Evolutionary conservation across 64 coral and sea anemone genomes (phyloP), one percentile per base, ranked within the genome.

Genomic region (Astreopora myriophthalma): DNA sequence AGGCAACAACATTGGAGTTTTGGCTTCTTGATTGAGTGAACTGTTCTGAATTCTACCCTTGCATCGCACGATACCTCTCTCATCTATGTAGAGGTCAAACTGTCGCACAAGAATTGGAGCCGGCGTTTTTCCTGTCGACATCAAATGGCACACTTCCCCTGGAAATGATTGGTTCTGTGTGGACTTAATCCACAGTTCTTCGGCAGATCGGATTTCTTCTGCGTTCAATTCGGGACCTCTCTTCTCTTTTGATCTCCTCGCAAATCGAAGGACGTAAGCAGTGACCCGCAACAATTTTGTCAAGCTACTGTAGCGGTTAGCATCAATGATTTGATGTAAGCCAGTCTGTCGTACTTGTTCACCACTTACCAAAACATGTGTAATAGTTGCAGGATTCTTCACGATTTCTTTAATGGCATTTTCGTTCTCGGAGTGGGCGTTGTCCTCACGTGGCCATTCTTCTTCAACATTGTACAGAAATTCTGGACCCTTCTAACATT

Each of bases 261-360:
- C 34, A 22, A 68, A 85, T 85, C 81, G 55, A 10, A 85, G 16
- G 17, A 37, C 34, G 36, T 67, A 68, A 68, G 51, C 51, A 8
- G 81, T 85, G 20, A 85, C 61, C 19, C 81, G 29, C 6, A 65
- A 69, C 34, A 85, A 42, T 25, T 85, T 85, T 7, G 11, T 69
- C 51, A 14, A 61, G 55, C 55, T 65, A 12, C 60, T 40, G 51
- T 85, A 85, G 32, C 55, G 29, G n/a, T 51, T 85, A 7, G 62
- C 16, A 69, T 85, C 81, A 25, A 85, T 39, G 61, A 85, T 68
- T 85, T 44, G 29, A 32, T 85, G 27, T 14, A 84, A 32, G 55
- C 57, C 42, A 46, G 75, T 20, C 23, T 46, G 36, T 27, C 52
- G 27, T 2, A 42, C 62, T 28, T 61, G 29, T 38, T 24, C 32